phyloP scores from a whole-genome alignment of 2,797 vertebrate species.

The Podargus strigoides region DNA sequence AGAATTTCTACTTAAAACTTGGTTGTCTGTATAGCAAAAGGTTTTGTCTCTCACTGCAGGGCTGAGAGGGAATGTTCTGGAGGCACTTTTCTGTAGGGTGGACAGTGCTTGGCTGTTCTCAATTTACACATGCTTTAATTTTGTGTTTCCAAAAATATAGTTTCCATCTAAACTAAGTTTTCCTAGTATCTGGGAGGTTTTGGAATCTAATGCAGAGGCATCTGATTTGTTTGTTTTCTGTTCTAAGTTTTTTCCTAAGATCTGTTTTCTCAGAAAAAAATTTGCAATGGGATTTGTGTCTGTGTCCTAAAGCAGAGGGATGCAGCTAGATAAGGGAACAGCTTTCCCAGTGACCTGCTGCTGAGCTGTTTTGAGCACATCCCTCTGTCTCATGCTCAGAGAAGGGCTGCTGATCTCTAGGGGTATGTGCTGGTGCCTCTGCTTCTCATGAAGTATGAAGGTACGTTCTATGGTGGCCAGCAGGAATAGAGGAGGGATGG shows the following conservation, averaged over 20 bases:
- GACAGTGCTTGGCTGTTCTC: slow-evolving; percentile 6
- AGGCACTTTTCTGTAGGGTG: neutral
- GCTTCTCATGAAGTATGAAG: neutral
- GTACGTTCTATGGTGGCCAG: rapidly evolving
- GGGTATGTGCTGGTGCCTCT: neutral
- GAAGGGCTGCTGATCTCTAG: neutral
- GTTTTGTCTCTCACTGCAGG: neutral
- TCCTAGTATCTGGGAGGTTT: neutral
- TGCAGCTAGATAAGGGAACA: neutral
- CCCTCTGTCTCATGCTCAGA: neutral
- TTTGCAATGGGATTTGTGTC: neutral
- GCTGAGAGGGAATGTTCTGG: neutral
- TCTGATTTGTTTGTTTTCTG: neutral
- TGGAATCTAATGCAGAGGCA: neutral
- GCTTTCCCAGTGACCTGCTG: neutral
- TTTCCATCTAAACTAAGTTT: slow-evolving; percentile 8
- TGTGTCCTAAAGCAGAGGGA: neutral
- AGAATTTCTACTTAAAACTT: neutral
- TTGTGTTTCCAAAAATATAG: slow-evolving; percentile 25
- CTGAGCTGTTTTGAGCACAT: neutral
- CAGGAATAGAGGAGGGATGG: rapidly evolving
- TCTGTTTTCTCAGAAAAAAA: neutral
- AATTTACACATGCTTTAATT: slow-evolving; percentile 25
- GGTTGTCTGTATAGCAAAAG: neutral
- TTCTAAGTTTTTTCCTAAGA: neutral